Evolutionary conservation across 2,888 invertebrate species (phyloP).

Genomic region (Drepanosiphum platanoidis): DNA sequence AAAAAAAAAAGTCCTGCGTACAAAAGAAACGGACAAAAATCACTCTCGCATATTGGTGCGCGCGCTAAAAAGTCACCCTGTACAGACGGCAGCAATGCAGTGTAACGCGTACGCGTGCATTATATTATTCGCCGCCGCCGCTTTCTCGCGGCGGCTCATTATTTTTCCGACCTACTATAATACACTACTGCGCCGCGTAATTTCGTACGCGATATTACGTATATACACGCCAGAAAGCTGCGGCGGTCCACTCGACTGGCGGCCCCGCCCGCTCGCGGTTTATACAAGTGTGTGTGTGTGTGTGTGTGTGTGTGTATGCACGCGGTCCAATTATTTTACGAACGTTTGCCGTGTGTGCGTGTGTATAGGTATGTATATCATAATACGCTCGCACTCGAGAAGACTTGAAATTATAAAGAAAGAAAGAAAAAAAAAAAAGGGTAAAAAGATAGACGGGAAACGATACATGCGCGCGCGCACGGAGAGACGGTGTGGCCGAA

Average conservation of each 20-base stretch:
- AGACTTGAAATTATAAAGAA: conserved; percentile 43
- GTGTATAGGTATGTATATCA: background rate
- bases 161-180: conserved; percentile 2
- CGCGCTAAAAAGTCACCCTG: too few relatives aligned
- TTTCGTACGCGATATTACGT: background rate
- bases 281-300: background rate
- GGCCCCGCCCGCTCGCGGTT: conserved; percentile 15
- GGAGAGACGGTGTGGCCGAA: background rate
- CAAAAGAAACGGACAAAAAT: too few relatives aligned
- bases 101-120: conserved; percentile 16
- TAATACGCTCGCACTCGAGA: background rate
- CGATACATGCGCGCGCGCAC: background rate
- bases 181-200: background rate
- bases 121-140: background rate
- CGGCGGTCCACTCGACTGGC: conserved; percentile 38
- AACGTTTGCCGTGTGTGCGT: background rate
- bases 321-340: conserved; percentile 50
- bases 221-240: background rate
- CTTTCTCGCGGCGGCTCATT: conserved; percentile 13
- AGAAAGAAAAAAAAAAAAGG: background rate
- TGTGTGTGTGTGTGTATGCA: background rate
- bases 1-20: too few relatives aligned
- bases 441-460: background rate
- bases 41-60: too few relatives aligned
- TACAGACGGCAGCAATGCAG: background rate